Percentiles rank a stretch among this genome's conserved stretches.
Evolutionary conservation across 1,140 invertebrate genomes (phyloP).

Genomic region (Heliconius hewitsoni): DNA sequence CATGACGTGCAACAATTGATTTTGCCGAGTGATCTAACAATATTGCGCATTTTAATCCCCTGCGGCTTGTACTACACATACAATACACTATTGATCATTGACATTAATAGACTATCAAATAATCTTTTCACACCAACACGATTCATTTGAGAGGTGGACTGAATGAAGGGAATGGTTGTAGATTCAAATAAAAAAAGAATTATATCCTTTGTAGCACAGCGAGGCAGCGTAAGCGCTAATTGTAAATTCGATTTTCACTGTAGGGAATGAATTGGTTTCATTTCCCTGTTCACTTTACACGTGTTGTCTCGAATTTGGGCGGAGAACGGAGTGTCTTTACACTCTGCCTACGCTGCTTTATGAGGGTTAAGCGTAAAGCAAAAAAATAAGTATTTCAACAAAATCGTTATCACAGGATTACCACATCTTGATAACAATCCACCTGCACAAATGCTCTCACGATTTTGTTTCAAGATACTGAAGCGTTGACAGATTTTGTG

Average conservation of each 20-base stretch:
- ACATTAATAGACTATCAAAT: conserved; percentile 37
- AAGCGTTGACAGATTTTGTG: conserved; percentile 14
- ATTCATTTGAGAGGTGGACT: not conserved
- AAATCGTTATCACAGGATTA: not conserved
- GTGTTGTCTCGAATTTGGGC: too few species aligned
- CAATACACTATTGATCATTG: conserved; percentile 28
- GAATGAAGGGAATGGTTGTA: not conserved
- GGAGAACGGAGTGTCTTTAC: not conserved
- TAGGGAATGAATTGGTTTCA: too few species aligned
- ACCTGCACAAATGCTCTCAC: conserved; percentile 13
- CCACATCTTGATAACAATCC: not conserved
- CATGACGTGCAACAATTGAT: not conserved
- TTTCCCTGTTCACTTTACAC: too few species aligned
- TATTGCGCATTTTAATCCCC: conserved; percentile 55
- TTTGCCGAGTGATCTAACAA: conserved; percentile 30
- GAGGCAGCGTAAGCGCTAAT: too few species aligned
- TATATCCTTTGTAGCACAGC: too few species aligned
- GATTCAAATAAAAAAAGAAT: not conserved
- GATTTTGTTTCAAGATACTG: conserved; percentile 12
- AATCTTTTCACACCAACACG: not conserved
- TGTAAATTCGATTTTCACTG: too few species aligned
- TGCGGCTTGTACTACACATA: conserved; percentile 33
- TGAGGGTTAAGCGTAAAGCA: too few species aligned
- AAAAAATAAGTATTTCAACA: not conserved
- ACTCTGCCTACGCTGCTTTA: not conserved